phyloP scores from a whole-genome alignment of 2,797 vertebrate genomes.

The Graptemys geographica region DNA sequence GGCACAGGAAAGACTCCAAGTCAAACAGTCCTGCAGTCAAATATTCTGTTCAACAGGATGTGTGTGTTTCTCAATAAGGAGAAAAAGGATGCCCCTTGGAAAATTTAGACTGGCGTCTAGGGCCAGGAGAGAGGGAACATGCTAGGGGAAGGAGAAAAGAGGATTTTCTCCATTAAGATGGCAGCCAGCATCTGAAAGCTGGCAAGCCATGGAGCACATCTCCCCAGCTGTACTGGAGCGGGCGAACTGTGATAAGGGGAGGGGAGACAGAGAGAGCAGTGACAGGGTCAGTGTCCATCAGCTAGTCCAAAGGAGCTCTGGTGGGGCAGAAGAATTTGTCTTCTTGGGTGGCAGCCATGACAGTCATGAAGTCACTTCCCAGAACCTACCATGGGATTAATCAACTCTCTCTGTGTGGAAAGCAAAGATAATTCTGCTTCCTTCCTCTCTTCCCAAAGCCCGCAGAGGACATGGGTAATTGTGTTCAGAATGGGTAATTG shows the following conservation, averaged over 20 bases:
- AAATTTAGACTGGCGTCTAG: neutral
- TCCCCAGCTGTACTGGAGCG: neutral
- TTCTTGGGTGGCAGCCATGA: neutral
- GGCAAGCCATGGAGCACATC: neutral
- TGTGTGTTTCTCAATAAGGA: slow-evolving; percentile 7
- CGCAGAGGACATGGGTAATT: neutral
- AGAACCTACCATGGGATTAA: neutral
- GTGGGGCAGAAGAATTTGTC: neutral
- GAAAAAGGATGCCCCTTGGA: neutral
- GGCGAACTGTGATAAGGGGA: neutral
- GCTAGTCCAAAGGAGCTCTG: neutral
- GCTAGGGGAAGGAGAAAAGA: neutral
- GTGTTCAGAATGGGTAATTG: neutral
- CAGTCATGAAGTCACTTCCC: neutral
- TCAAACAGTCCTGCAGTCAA: neutral
- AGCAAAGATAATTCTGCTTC: neutral
- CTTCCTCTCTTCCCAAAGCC: neutral
- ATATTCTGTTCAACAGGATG: neutral
- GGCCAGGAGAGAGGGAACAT: neutral
- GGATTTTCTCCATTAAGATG: neutral
- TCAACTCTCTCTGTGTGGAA: neutral
- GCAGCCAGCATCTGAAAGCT: neutral
- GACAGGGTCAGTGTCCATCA: neutral
- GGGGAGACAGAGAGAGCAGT: neutral
- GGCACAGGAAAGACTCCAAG: accelerated